Evolutionary conservation across 2,888 invertebrate species (phyloP), one percentile per base, ranked within the genome.

Genomic region (Drosophila meridionalis): DNA sequence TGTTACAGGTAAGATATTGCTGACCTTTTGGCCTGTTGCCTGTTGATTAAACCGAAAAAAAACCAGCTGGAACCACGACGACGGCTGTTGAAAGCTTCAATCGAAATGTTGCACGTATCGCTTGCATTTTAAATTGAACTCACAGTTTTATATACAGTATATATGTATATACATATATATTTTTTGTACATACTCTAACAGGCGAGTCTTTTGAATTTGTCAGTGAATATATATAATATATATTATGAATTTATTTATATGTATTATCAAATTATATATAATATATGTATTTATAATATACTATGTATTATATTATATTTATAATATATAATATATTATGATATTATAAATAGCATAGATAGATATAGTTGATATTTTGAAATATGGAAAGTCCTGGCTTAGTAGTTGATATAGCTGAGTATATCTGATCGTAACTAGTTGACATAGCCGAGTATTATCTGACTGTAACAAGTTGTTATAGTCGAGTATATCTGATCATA

Each of bases 51-150:
- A 26, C 32, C 28, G 42, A 42, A 68, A 32, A 14, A 58, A 50
- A 50, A 58, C 9, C 43, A 6, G 50, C 20, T 36, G 68, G 30
- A 34, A 11, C 34, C 47, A 34, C 32, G 11, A 11, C 56, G 14
- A 28, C 38, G 43, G 34, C 69, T 53, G 52, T 50, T 67, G 59
- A 63, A 69, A 61, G 53, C 30, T 48, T 45, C 56, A 30, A 30
- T 55, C 68, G 36, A 20, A 38, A 50, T 61, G 59, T 70, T 66
- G 69, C 69, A 63, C 62, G 62, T 76, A 82, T 85, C 79, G 69
- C 74, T 76, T 71, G 69, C 69, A 75, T 78, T 82, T 82, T 71
- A 81, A 81, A 83, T 83, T 83, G 67, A 86, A 86, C 83, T 75
- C 74, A 70, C 66, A 38, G 60, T 64, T 59, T 57, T 45, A 12